Evolutionary conservation across 2,113 vertebrate genomes (phyloP), one percentile per base, ranked within the genome.

Genomic region (Jaculus jaculus): DNA sequence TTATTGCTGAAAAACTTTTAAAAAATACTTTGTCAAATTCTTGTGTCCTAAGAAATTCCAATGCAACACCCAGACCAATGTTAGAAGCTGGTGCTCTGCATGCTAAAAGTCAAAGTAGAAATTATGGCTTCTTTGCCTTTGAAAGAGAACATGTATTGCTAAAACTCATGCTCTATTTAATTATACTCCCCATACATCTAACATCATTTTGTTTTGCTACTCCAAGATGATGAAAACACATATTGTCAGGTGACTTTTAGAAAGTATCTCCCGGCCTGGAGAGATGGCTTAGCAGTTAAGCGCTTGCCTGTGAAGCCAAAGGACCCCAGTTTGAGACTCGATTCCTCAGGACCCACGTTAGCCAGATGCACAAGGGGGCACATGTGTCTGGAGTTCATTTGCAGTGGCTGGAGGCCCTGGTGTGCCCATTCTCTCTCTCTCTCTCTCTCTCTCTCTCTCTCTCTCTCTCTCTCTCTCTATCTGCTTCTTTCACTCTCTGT

Each of bases 1-100:
- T 95, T 47, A 77, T 23, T 34, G 32, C 91, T 69, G 42, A 71
- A 78, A 69, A 91, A 71, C n/a, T n/a, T n/a, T 60, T 84, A 97
- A 63, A 84, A 0, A 86, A 94, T 6, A 47, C 78, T 89, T 96
- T 74, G 24, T 68, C 4, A 69, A 58, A 3, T 69, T 81, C 0
- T 7, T 81, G 72, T 5, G 20, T 79, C 21, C 42, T 79, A 69
- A 13, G 65, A 91, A 84, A 89, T 30, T 72, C 20, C 0, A 3
- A 17, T 20, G 11, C 13, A 78, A 65, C 60, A 78, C 16, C 20
- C 23, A 47, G 5, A 30, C 13, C 74, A 58, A 69, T 0, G 1
- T 86, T 47, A 47, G 5, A 47, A 47, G 12, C 7, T 71, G n/a
- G 30, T 60, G 65, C 3, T 68, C 24, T 81, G 9, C 10, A 61